Conservation (phyloP, 2,113 vertebrate species). For the Brienomyrus brachyistius region DNA sequence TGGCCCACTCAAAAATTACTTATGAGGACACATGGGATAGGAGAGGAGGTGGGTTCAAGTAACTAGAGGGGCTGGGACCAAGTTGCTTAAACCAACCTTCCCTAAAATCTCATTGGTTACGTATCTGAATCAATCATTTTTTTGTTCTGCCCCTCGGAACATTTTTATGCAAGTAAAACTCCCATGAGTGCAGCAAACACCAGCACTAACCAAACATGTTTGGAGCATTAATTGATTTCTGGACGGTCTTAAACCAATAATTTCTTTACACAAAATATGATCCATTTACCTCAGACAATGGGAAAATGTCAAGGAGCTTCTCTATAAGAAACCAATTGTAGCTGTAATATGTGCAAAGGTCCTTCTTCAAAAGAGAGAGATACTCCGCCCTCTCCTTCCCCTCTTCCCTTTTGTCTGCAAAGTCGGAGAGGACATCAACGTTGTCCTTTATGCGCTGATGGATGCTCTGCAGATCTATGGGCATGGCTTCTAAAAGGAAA, state of each 20-base stretch:
- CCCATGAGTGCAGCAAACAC: neutral
- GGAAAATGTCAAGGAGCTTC: conserved; percentile 84
- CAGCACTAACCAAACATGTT: neutral
- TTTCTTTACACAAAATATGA: neutral
- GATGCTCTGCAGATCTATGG: conserved; percentile 73
- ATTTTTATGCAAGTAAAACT: no score
- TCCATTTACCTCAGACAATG: conserved; percentile 74
- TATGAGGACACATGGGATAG: neutral
- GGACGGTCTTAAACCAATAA: neutral
- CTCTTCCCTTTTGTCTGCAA: conserved; percentile 69
- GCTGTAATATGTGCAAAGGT: conserved; percentile 88
- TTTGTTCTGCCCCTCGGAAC: no score
- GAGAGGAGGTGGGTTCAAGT: no score
- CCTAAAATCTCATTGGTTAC: no score
- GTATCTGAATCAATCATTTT: no score
- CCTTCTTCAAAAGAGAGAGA: conserved; percentile 66
- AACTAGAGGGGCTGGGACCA: no score
- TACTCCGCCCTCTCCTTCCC: conserved; percentile 78
- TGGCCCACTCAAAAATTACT: neutral
- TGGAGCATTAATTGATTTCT: neutral
- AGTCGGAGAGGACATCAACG: conserved; percentile 81
- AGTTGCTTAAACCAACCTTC: no score
- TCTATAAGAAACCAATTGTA: conserved; percentile 81
- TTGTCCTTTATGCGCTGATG: conserved; percentile 91
- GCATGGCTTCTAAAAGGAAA: conserved; percentile 59